A percentile compares a stretch with the other conserved stretches of the same genome.
Conservation (phyloP, 2,888 invertebrate genomes). For the Cryptosula pallasiana region DNA sequence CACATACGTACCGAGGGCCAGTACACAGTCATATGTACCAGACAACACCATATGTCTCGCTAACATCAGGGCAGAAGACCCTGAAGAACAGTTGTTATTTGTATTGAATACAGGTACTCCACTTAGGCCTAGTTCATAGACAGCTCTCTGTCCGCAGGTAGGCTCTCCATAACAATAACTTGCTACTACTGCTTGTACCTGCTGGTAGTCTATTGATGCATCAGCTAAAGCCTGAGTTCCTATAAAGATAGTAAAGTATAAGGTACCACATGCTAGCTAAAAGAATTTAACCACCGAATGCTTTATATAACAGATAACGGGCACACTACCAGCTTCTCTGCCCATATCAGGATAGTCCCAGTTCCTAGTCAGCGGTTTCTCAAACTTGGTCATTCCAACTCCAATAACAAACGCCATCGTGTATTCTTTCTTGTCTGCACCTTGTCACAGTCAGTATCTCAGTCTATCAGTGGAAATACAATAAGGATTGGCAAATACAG, state of each 20-base stretch:
- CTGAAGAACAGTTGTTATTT: conserved; percentile 47
- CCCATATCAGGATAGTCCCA: conserved; percentile 48
- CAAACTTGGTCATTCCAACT: conserved; percentile 43
- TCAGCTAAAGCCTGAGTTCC: conserved; percentile 38
- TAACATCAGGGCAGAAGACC: conserved; percentile 42
- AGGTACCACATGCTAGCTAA: too few species aligned
- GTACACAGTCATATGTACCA: conserved; percentile 37
- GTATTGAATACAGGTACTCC: conserved; percentile 46
- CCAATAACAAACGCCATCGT: conserved; percentile 38
- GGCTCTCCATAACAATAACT: conserved; percentile 49
- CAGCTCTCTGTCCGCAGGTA: conserved; percentile 36
- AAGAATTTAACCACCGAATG: too few species aligned
- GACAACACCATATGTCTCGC: conserved; percentile 38
- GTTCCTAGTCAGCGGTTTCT: conserved; percentile 36
- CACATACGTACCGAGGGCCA: conserved; percentile 44
- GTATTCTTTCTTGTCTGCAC: too few species aligned
- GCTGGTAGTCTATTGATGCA: conserved; percentile 36
- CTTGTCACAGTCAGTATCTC: too few species aligned
- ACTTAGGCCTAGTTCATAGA: conserved; percentile 31
- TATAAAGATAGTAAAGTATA: too few species aligned
- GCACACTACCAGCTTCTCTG: conserved; percentile 41
- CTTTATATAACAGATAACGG: too few species aligned
- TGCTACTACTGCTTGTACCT: conserved; percentile 41
- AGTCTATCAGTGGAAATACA: too few species aligned
- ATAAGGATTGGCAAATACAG: too few species aligned